A percentile compares a stretch with the other conserved stretches of the same genome.
Evolutionary conservation across 92 coral and sea anemone genomes (phyloP).

Genomic region (Phymanthus crucifer): DNA sequence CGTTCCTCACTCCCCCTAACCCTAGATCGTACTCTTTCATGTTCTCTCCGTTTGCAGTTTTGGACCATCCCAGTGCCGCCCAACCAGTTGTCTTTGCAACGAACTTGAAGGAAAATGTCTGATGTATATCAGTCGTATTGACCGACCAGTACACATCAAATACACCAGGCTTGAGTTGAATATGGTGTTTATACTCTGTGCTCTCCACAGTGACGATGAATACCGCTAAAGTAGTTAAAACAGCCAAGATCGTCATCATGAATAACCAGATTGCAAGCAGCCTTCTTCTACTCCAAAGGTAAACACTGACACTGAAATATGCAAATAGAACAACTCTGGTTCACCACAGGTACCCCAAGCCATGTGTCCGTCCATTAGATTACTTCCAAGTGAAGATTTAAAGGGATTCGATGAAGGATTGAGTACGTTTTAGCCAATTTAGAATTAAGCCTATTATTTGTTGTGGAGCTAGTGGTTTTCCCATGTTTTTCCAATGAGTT

Average conservation of each 20-base stretch:
- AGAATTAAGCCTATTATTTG: no score
- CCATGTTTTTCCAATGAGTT: no score
- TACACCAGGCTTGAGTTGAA: neutral
- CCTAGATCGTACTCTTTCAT: conserved; percentile 37
- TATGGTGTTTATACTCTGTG: neutral
- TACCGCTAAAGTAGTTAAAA: neutral
- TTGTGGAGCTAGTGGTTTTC: no score
- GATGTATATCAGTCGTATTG: neutral
- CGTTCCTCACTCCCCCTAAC: conserved; percentile 27
- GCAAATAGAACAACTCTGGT: neutral
- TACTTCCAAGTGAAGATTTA: no score
- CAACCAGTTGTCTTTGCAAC: conserved; percentile 34
- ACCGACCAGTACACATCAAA: conserved; percentile 9
- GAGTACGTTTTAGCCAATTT: no score
- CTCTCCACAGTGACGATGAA: neutral
- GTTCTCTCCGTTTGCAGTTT: neutral
- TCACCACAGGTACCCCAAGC: no score
- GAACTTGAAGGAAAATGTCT: conserved; percentile 23
- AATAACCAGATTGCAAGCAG: no score
- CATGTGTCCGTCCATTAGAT: no score
- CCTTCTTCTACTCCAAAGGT: neutral
- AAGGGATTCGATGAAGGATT: no score
- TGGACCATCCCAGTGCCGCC: conserved; percentile 26
- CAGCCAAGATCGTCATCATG: neutral
- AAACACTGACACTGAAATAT: neutral